phyloP scores from a whole-genome alignment of 2,888 invertebrate species.

The Synergus japonicus region DNA sequence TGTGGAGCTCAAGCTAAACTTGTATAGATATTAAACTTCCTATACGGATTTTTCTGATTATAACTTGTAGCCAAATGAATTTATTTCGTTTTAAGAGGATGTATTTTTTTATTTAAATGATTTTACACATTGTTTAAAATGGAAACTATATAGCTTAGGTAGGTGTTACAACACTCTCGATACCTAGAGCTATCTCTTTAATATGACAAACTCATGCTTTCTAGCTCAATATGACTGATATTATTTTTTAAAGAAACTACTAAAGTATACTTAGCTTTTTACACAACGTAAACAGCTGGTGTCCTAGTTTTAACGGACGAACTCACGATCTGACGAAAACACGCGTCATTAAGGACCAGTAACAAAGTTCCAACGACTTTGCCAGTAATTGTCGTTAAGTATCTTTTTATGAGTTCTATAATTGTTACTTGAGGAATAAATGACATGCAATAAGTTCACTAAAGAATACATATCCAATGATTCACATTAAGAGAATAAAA shows the following conservation, averaged over 20 bases:
- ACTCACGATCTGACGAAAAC: slow-evolving; percentile 45
- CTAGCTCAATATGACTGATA: background rate
- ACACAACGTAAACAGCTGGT: slow-evolving; percentile 18
- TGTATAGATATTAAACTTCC: background rate
- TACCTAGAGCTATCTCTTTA: background rate
- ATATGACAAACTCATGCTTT: background rate
- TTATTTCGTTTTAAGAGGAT: background rate
- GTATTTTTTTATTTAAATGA: background rate
- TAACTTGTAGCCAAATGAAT: background rate
- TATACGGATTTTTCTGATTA: background rate
- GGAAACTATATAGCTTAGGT: background rate
- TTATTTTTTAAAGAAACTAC: background rate
- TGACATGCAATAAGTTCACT: background rate
- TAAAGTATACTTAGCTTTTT: slow-evolving; percentile 18
- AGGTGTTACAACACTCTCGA: no score
- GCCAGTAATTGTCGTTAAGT: slow-evolving; percentile 66
- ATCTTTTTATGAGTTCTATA: slow-evolving; percentile 60
- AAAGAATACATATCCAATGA: background rate
- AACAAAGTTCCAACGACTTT: slow-evolving; percentile 60
- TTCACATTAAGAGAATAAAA: background rate
- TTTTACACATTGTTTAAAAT: background rate
- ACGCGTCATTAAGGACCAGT: slow-evolving; percentile 64
- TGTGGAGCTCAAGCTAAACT: slow-evolving; percentile 42
- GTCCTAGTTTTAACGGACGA: background rate
- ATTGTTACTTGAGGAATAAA: slow-evolving; percentile 56